phyloP scores from a whole-genome alignment of 2,113 vertebrate species.

The Neotragus pygmaeus region DNA sequence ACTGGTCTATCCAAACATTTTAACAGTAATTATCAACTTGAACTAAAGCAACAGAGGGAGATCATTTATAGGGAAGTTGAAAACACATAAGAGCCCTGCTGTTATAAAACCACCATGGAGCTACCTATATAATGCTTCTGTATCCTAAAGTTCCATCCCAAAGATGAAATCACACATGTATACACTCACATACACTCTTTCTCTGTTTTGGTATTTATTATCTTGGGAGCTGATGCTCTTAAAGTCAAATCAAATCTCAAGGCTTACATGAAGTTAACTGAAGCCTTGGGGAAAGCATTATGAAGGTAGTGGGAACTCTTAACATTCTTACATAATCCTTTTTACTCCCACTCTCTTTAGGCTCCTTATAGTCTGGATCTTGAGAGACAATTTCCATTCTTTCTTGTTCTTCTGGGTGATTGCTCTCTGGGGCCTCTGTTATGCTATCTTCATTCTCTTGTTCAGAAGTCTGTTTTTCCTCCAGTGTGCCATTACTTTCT shows the following conservation, averaged over 20 bases:
- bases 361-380: constrained; percentile 72
- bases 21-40: neutral
- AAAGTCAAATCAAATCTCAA: constrained; percentile 5
- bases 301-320: neutral
- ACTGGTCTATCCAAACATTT: neutral
- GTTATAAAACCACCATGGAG: neutral
- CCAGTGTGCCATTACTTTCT: constrained; percentile 67
- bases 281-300: neutral
- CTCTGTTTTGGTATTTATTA: neutral
- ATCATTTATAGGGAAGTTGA: neutral
- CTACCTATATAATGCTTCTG: neutral
- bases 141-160: neutral
- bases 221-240: neutral
- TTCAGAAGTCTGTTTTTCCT: constrained; percentile 66
- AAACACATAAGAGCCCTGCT: neutral
- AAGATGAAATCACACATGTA: neutral
- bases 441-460: constrained; percentile 70
- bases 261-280: neutral
- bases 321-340: constrained; percentile 73
- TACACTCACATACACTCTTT: neutral
- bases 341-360: constrained; percentile 80
- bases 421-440: constrained; percentile 62
- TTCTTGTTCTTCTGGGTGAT: constrained; percentile 73
- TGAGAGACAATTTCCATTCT: constrained; percentile 57
- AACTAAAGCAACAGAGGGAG: neutral